Evolutionary conservation across 2,888 invertebrate genomes (phyloP).

Genomic region (Adineta ricciae): DNA sequence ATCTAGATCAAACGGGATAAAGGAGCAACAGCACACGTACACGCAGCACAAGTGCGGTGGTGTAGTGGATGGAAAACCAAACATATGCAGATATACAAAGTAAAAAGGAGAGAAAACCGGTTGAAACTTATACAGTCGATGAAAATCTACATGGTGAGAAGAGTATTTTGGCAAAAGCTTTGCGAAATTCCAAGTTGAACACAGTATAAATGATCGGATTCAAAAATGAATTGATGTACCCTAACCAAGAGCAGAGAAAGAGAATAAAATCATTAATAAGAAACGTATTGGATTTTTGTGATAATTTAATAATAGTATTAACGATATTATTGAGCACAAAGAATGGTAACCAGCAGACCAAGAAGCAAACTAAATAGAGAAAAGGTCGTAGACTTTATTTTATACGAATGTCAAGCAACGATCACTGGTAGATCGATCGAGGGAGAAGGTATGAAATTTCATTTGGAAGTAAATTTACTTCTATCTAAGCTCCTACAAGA

Average conservation of each 20-base stretch:
- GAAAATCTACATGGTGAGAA: not conserved
- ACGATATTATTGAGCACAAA: conserved; percentile 94
- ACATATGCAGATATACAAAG: not conserved
- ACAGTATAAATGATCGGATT: conserved; percentile 60
- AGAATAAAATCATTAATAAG: conserved; percentile 34
- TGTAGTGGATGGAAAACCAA: not conserved
- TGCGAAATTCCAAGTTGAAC: conserved; percentile 69
- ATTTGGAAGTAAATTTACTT: not conserved
- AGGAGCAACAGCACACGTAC: not conserved
- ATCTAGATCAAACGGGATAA: not conserved
- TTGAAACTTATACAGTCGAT: not conserved
- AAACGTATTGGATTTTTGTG: conserved; percentile 37
- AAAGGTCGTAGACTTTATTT: no score
- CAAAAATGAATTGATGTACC: conserved; percentile 78
- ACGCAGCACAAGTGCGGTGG: not conserved
- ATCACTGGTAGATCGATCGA: no score
- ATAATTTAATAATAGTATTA: conserved; percentile 84
- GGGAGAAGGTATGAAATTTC: not conserved
- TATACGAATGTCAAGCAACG: no score
- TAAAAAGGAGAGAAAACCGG: not conserved
- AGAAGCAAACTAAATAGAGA: conserved; percentile 24
- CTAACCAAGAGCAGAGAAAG: conserved; percentile 77
- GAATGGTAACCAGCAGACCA: conserved; percentile 62
- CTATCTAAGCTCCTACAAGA: no score
- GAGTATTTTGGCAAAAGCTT: conserved; percentile 91